Evolutionary conservation across 2,797 vertebrate species (phyloP).

Genomic region (Lagorchestes hirsutus): DNA sequence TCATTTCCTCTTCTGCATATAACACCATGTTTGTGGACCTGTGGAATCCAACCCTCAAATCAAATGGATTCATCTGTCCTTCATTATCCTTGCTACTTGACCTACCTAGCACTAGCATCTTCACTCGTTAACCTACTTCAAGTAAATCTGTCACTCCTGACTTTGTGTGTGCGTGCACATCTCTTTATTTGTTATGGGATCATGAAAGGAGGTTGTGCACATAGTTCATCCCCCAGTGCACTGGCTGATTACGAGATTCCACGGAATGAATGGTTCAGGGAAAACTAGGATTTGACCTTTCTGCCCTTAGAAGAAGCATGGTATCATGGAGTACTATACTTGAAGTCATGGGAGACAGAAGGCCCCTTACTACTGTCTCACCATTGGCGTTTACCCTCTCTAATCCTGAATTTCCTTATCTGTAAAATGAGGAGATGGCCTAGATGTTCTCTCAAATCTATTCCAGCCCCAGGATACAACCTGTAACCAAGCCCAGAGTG

Average conservation of each 20-base stretch:
- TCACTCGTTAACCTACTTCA: background rate
- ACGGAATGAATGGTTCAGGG: background rate
- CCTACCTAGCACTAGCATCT: background rate
- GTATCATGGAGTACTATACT: background rate
- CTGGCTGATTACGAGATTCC: background rate
- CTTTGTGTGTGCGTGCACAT: background rate
- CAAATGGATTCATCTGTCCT: background rate
- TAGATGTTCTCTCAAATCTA: background rate
- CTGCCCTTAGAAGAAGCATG: background rate
- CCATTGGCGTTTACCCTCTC: background rate
- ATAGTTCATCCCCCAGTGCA: background rate
- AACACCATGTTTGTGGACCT: background rate
- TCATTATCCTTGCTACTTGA: background rate
- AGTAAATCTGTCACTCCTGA: background rate
- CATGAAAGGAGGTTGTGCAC: background rate
- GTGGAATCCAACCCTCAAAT: background rate
- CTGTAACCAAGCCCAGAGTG: slow-evolving; percentile 5
- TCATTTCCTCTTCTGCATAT: background rate
- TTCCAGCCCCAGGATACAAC: background rate
- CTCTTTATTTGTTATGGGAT: background rate
- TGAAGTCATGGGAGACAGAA: background rate
- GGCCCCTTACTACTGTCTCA: background rate
- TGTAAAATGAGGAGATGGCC: background rate
- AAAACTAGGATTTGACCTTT: background rate
- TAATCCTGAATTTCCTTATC: background rate